Conservation (phyloP, 2,888 invertebrate species). For the Iselma pallidipennis region DNA sequence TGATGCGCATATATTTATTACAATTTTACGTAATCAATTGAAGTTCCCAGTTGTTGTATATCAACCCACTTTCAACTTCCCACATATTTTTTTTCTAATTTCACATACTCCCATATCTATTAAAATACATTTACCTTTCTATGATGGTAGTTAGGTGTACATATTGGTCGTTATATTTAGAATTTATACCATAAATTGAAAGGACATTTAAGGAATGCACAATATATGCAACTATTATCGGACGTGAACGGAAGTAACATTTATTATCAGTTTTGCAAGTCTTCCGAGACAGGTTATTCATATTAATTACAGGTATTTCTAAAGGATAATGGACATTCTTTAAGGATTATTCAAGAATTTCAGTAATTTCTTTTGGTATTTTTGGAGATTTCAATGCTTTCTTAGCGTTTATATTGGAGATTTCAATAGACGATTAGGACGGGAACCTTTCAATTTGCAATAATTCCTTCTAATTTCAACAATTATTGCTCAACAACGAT, state of each 20-base stretch:
- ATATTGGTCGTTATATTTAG: too few relatives aligned
- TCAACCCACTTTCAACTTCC: not conserved
- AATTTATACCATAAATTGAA: too few relatives aligned
- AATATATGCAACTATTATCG: conserved; percentile 7
- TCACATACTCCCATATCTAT: not conserved
- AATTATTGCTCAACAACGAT: too few relatives aligned
- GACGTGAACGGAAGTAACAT: conserved; percentile 24
- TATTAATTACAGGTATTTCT: conserved; percentile 10
- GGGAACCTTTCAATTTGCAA: not conserved
- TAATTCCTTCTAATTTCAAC: too few relatives aligned
- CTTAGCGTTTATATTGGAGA: too few relatives aligned
- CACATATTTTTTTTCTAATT: not conserved
- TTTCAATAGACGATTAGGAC: not conserved
- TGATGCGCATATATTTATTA: not conserved
- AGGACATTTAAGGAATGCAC: conserved; percentile 2
- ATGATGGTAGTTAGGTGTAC: not conserved
- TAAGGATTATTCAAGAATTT: too few relatives aligned
- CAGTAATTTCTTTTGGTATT: not conserved
- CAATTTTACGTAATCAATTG: not conserved
- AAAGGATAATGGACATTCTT: not conserved
- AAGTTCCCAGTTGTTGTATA: not conserved
- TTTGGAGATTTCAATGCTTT: too few relatives aligned
- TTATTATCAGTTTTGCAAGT: conserved; percentile 14
- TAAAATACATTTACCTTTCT: not conserved
- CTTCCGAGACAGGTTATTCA: conserved; percentile 14